phyloP scores from a whole-genome alignment of 2,113 vertebrate genomes.

The Deroptyus accipitrinus region DNA sequence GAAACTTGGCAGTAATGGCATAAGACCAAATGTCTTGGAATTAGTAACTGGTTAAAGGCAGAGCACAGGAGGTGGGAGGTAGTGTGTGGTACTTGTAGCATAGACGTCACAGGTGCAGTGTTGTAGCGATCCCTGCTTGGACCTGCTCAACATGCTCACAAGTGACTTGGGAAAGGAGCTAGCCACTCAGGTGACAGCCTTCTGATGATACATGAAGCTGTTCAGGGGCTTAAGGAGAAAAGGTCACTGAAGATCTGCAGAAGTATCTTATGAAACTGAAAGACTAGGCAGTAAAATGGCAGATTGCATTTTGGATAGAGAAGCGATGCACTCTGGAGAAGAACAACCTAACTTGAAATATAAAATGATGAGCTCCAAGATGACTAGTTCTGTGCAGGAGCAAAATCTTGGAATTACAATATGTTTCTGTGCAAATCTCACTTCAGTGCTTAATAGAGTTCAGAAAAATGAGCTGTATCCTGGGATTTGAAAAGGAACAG shows the following conservation, averaged over 20 bases:
- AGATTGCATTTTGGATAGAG: not conserved
- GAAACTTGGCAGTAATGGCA: not conserved
- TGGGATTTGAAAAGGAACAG: not conserved
- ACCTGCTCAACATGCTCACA: not conserved
- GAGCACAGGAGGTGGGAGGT: not conserved
- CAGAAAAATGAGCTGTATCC: not conserved
- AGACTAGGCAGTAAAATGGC: not conserved
- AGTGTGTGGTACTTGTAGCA: not conserved
- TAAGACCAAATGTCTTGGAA: not conserved
- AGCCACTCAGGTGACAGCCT: not conserved
- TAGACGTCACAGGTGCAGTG: rapidly evolving
- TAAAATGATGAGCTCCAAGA: not conserved
- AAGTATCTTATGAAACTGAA: not conserved
- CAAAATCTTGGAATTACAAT: not conserved
- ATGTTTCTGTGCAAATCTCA: not conserved
- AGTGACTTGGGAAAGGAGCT: not conserved
- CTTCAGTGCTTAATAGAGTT: not conserved
- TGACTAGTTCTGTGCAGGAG: not conserved
- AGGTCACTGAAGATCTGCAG: not conserved
- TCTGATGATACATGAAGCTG: not conserved
- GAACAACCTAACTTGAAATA: not conserved
- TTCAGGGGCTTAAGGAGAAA: not conserved
- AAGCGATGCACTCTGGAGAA: not conserved
- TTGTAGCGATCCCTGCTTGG: not conserved
- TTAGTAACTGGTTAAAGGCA: not conserved